Percentiles rank a stretch among this genome's conserved stretches.
Evolutionary conservation across 2,888 invertebrate species (phyloP).

Genomic region (Tenodera sinensis): DNA sequence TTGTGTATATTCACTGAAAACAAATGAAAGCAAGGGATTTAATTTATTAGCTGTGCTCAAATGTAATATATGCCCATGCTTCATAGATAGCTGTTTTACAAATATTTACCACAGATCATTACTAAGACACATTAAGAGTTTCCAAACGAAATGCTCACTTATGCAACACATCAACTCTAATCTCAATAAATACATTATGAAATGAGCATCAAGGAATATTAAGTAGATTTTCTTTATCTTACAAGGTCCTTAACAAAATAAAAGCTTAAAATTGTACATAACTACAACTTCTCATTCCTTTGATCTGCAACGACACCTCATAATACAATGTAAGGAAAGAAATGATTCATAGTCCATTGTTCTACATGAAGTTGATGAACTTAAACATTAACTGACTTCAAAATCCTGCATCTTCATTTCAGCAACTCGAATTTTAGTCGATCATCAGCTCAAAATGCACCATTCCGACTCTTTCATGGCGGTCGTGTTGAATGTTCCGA

Average conservation of each 20-base stretch:
- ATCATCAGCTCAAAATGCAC: conserved; percentile 57
- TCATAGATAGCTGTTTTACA: too few relatives aligned
- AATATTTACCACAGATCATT: too few relatives aligned
- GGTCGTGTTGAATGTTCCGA: conserved; percentile 47
- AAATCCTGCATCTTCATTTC: background rate
- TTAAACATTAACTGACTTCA: background rate
- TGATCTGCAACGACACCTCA: background rate
- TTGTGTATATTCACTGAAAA: too few relatives aligned
- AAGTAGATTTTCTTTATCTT: background rate
- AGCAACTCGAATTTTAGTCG: conserved; percentile 49
- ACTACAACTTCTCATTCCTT: background rate
- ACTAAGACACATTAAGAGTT: background rate
- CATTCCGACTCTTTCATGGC: conserved; percentile 30
- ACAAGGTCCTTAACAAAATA: background rate
- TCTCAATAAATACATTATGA: background rate
- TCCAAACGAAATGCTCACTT: background rate
- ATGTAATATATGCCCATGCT: too few relatives aligned
- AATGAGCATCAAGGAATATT: background rate
- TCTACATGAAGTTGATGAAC: background rate
- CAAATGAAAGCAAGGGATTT: too few relatives aligned
- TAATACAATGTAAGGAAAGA: background rate
- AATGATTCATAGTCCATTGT: background rate
- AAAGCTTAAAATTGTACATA: too few relatives aligned
- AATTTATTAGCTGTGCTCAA: too few relatives aligned
- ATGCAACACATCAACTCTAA: background rate